These are phyloP conservation scores for Enteromius anoplus DNA, from an alignment of 2,797 vertebrate species.

Conservation along the genomic window DNA sequence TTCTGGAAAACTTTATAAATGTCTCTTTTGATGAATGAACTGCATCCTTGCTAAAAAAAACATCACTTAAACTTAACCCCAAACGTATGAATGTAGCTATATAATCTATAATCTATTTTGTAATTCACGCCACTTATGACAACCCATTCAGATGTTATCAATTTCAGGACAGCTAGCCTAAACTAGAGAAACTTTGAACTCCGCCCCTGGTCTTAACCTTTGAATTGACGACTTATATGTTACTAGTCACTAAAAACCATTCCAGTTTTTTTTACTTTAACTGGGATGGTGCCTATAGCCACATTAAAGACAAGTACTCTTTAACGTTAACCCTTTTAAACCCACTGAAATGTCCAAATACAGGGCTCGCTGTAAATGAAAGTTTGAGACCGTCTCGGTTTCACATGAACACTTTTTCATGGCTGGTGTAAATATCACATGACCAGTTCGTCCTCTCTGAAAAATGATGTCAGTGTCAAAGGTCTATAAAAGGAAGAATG, in stretches of 20 bases:
- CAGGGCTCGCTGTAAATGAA: neutral
- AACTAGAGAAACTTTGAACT: slow-evolving; percentile 14
- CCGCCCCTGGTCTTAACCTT: neutral
- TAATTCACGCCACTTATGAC: neutral
- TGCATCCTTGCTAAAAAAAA: neutral
- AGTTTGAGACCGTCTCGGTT: neutral
- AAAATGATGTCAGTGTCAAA: neutral
- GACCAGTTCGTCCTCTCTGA: neutral
- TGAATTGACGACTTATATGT: neutral
- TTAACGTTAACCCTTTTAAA: neutral
- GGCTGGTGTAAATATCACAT: slow-evolving; percentile 12
- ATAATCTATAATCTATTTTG: neutral
- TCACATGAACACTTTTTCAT: slow-evolving; percentile 11
- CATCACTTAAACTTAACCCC: neutral
- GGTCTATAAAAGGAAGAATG: neutral
- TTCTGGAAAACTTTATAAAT: neutral
- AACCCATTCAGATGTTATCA: neutral
- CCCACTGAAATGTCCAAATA: neutral
- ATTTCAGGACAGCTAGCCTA: neutral
- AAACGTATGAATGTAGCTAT: neutral
- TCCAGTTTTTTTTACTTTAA: too few species aligned
- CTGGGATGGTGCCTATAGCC: neutral
- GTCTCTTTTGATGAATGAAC: neutral
- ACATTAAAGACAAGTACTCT: too few species aligned
- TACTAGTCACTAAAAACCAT: neutral